Conservation (phyloP, 2,113 vertebrate genomes). For the Ctenomys sociabilis region DNA sequence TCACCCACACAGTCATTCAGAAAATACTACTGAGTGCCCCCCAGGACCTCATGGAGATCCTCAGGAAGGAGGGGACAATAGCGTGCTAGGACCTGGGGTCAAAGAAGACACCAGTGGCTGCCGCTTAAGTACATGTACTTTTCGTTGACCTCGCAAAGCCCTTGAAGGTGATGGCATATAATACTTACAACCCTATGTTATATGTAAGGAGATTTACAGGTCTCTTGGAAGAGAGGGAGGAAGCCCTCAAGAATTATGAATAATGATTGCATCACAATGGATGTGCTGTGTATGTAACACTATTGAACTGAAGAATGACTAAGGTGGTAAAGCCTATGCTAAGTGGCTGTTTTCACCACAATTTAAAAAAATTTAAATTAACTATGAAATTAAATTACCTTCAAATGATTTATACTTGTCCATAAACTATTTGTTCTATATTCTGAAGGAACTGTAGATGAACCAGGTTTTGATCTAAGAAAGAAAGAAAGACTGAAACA, state of each 20-base stretch:
- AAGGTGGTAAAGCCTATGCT: background rate
- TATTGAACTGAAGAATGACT: background rate
- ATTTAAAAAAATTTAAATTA: background rate
- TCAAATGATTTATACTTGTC: background rate
- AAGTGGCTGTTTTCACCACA: background rate
- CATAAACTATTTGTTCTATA: background rate
- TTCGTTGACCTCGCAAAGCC: background rate
- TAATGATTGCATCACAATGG: background rate
- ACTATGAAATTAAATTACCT: conserved; percentile 41
- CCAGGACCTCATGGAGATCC: background rate
- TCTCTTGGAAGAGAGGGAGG: background rate
- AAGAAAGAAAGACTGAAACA: conserved; percentile 6
- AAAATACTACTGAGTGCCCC: background rate
- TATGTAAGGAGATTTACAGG: background rate
- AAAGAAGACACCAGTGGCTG: background rate
- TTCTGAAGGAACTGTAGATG: background rate
- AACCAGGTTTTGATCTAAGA: background rate
- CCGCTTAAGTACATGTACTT: background rate
- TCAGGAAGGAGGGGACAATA: background rate
- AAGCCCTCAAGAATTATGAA: background rate
- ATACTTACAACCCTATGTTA: background rate
- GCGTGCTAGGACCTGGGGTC: background rate
- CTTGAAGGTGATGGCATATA: background rate
- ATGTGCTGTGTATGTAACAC: background rate
- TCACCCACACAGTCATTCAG: background rate